These are phyloP conservation scores for Cacoxenus indagator DNA, from an alignment of 2,888 invertebrate species.

Conservation along the genomic window DNA sequence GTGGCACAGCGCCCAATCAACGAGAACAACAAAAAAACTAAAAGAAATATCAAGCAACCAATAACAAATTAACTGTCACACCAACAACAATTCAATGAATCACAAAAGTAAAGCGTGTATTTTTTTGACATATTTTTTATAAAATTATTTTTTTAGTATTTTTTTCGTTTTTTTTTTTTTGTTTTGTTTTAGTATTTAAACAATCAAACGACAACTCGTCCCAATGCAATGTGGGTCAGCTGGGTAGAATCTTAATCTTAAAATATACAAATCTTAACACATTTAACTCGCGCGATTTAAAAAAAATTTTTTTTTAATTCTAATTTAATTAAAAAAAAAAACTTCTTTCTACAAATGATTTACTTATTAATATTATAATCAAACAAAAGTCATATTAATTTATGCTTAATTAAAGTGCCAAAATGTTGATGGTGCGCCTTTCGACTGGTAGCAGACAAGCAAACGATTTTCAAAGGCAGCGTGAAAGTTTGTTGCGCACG, in stretches of 20 bases:
- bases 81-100: too few species aligned
- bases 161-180: not conserved
- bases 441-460: conserved; percentile 7
- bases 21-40: not conserved
- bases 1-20: too few species aligned
- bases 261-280: conserved; percentile 1
- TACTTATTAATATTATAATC: conserved; percentile 13
- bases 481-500: conserved; percentile 23
- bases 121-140: too few species aligned
- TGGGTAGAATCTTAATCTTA: not conserved
- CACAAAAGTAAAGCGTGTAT: too few species aligned
- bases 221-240: not conserved
- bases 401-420: too few species aligned
- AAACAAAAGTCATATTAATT: conserved; percentile 22
- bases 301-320: too few species aligned
- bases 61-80: not conserved
- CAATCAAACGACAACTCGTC: not conserved
- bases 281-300: not conserved
- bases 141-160: too few species aligned
- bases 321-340: too few species aligned
- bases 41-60: not conserved
- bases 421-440: too few species aligned
- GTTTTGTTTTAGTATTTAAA: not conserved
- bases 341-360: too few species aligned
- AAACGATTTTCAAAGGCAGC: conserved; percentile 34